A percentile compares a stretch with the other conserved stretches of the same genome.
Conservation (phyloP, 2,113 vertebrate genomes). For the Gymnobelideus leadbeateri region DNA sequence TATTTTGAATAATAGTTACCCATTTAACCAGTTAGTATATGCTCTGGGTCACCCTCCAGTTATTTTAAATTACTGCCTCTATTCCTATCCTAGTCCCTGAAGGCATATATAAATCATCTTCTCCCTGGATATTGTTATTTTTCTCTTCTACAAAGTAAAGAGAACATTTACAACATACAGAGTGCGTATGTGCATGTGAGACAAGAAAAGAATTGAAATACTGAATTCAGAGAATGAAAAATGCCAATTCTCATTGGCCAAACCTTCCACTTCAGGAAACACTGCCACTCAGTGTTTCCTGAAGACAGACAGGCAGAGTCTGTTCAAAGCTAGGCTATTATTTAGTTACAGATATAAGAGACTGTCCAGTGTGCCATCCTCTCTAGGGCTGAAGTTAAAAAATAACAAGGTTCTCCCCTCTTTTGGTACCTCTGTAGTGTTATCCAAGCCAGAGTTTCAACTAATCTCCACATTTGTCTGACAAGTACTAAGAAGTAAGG, state of each 20-base stretch:
- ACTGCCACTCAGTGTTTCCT: neutral
- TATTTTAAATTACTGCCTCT: neutral
- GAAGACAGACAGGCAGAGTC: neutral
- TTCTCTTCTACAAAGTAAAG: slow-evolving; percentile 54
- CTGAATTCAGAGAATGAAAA: neutral
- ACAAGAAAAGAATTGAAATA: slow-evolving; percentile 17
- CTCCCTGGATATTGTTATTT: slow-evolving; percentile 18
- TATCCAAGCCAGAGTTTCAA: slow-evolving; percentile 27
- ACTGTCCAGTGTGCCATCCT: slow-evolving; percentile 11
- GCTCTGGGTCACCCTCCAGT: neutral
- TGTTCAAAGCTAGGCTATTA: neutral
- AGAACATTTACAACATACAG: neutral
- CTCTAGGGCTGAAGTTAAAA: slow-evolving; percentile 17
- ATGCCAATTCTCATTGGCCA: neutral
- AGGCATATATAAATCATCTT: neutral
- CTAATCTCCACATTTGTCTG: neutral
- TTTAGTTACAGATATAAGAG: slow-evolving; percentile 46
- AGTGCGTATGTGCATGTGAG: neutral
- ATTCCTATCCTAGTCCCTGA: neutral
- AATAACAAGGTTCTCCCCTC: neutral
- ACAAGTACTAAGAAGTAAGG: slow-evolving; percentile 36
- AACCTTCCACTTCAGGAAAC: slow-evolving; percentile 16
- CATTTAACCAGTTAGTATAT: neutral
- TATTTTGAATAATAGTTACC: slow-evolving; percentile 5
- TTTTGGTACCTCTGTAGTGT: slow-evolving; percentile 28